Evolutionary conservation across 2,113 vertebrate genomes (phyloP).

Genomic region (Mixornis gularis): DNA sequence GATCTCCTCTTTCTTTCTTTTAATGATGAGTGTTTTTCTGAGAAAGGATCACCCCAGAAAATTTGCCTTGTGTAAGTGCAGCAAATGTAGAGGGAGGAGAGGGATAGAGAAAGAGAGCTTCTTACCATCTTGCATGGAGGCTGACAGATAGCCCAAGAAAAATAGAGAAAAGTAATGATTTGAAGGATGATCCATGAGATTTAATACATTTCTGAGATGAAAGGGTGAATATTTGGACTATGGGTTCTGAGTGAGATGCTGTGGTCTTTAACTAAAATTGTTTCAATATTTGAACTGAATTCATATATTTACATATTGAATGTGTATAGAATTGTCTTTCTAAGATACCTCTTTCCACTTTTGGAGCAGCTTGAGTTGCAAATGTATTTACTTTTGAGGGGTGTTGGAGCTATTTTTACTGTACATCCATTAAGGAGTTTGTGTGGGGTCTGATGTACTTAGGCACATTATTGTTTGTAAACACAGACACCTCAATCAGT

Average conservation of each 20-base stretch:
- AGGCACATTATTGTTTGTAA: background rate
- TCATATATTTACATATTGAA: background rate
- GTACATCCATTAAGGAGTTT: background rate
- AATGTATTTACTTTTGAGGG: background rate
- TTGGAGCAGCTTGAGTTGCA: background rate
- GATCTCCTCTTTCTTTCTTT: background rate
- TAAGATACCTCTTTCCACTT: background rate
- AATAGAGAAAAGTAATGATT: background rate
- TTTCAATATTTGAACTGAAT: background rate
- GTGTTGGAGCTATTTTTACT: background rate
- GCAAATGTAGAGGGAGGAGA: background rate
- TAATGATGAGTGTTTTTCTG: constrained; percentile 14
- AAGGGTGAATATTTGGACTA: background rate
- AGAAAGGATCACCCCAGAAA: background rate
- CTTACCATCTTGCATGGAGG: background rate
- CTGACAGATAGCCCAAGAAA: background rate
- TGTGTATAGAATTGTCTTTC: background rate
- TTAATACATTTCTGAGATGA: background rate
- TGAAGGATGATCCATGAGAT: background rate
- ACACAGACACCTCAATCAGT: background rate
- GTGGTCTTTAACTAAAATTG: background rate
- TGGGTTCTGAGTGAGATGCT: background rate
- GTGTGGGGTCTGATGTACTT: background rate
- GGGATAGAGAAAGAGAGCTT: background rate
- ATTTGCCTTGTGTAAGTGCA: background rate